Evolutionary conservation across 92 coral and sea anemone species (phyloP).

Genomic region (Umimayanthus kanabou): DNA sequence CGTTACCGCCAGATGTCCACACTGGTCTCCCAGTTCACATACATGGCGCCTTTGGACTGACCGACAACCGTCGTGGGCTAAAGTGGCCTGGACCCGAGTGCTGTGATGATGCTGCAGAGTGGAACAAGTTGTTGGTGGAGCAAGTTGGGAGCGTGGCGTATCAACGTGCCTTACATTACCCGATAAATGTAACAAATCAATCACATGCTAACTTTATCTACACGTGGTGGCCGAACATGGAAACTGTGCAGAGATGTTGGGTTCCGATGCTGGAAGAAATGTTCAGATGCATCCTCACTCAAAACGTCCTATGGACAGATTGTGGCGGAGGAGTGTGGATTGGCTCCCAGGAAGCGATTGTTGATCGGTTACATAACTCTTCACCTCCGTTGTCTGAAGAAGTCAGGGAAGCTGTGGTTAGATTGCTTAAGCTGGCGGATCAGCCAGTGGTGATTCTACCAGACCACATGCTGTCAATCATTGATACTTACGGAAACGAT

Average conservation of each 20-base stretch:
- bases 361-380: slow-evolving; percentile 49
- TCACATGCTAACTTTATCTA: slow-evolving; percentile 54
- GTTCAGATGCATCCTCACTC: slow-evolving; percentile 31
- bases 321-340: slow-evolving; percentile 65
- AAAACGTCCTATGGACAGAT: slow-evolving; percentile 60
- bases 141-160: slow-evolving; percentile 38
- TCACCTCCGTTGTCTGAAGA: background rate
- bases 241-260: slow-evolving; percentile 63
- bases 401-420: slow-evolving; percentile 45
- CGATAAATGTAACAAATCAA: background rate
- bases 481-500: slow-evolving; percentile 21
- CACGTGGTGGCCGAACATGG: slow-evolving; percentile 62
- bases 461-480: slow-evolving; percentile 52
- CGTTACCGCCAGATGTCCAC: slow-evolving; percentile 30
- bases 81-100: slow-evolving; percentile 53
- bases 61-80: slow-evolving; percentile 52
- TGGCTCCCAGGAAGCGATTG: slow-evolving; percentile 40
- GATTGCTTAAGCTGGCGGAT: slow-evolving; percentile 60
- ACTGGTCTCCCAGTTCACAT: slow-evolving; percentile 52
- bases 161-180: slow-evolving; percentile 2
- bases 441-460: slow-evolving; percentile 77
- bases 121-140: slow-evolving; percentile 43
- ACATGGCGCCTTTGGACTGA: slow-evolving; percentile 56
- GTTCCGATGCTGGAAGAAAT: slow-evolving; percentile 53
- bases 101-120: slow-evolving; percentile 49